Base-by-base conservation (phyloP, 1,140 invertebrate species). In the Lepidurus couesii region DNA sequence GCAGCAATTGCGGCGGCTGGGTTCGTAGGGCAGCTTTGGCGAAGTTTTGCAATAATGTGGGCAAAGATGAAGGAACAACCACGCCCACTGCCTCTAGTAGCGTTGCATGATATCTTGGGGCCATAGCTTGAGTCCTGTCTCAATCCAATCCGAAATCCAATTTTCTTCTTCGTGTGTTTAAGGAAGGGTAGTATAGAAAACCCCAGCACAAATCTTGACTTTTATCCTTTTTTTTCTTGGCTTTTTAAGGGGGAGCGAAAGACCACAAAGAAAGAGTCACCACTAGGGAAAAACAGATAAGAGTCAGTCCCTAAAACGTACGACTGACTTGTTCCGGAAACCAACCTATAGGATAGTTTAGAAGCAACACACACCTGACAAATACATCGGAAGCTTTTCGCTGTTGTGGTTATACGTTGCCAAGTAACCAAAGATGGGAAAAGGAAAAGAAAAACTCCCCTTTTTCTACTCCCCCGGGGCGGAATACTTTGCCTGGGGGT, bases 11-110 rank as follows among this genome's bases (percentile, higher is more conserved):
- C 26, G 13, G 43, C 10, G 76, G 76, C 13, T 77, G 44, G 7
- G 76, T 77, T 7, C 76, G 16, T 45, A 77, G 42, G 16, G 76
- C 76, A 13, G 76, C 76, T 45, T 77, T 77, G 44, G 76, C 76
- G 76, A 44, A 77, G 21, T 77, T 65, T 77, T 77, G 45, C 34
- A 77, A 65, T 42, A 77, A 53, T 16, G 44, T 65, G 44, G 76
- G 76, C 26, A 77, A 65, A 42, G 45, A 43, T 16, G 76, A 45
- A n/a, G 53, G 53, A 13, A 65, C 53, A n/a, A 65, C 53, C 53
- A 65, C 53, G n/a, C 53, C 53, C 21, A n/a, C 53, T 7, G 53
- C 53, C 7, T 65, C 53, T 21, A 65, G 21, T 21, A 65, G 21
- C 9, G 53, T 65, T 13, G 53, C 53, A 65, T 65, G 13, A 65